Evolutionary conservation across 2,797 vertebrate genomes (phyloP).

Genomic region (Apodemus agrarius): DNA sequence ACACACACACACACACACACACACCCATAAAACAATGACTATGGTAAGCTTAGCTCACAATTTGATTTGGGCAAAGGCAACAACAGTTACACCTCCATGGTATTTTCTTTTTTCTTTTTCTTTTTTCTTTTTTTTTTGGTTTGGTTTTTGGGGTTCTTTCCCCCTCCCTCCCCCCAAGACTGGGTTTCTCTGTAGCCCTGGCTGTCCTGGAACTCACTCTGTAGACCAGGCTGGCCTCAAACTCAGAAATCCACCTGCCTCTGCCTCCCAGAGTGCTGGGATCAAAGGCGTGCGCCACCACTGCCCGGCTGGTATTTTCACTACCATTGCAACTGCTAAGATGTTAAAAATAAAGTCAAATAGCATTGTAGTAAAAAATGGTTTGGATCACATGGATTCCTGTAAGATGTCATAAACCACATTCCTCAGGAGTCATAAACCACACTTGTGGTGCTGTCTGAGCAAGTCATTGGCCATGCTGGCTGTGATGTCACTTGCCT

Average conservation of each 20-base stretch:
- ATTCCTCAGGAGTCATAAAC: not conserved
- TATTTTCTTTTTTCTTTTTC: no score
- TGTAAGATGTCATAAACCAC: not conserved
- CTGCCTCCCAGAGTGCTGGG: no score
- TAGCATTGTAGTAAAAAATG: not conserved
- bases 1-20: no score
- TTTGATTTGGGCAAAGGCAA: not conserved
- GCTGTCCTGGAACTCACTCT: no score
- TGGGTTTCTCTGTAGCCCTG: no score
- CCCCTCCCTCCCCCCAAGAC: no score
- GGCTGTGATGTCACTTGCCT: not conserved
- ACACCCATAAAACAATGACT: not conserved
- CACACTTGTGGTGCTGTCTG: not conserved
- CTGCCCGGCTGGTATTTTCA: not conserved
- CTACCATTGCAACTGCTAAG: not conserved
- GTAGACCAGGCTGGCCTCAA: no score
- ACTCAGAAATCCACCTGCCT: no score
- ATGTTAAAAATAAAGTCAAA: not conserved
- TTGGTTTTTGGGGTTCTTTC: no score
- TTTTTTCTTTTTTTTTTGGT: no score
- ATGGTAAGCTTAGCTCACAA: no score
- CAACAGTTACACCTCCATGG: not conserved
- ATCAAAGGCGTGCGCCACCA: no score
- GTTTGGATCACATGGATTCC: not conserved
- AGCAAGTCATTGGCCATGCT: not conserved